Conservation (phyloP, 2,888 invertebrate genomes). For the Clivina fossor region DNA sequence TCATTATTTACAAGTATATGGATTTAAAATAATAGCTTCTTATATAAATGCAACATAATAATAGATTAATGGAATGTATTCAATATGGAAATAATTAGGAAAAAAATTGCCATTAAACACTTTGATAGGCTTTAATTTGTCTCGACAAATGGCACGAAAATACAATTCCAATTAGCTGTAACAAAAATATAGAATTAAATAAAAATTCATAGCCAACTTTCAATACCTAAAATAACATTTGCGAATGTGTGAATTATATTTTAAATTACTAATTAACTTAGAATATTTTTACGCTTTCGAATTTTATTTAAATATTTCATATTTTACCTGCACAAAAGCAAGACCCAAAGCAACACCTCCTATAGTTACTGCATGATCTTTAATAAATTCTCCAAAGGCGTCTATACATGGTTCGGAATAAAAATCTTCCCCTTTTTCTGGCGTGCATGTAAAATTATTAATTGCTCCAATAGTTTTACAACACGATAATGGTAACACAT, state of each 20-base stretch:
- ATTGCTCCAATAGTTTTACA: slow-evolving; percentile 61
- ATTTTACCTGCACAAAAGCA: slow-evolving; percentile 78
- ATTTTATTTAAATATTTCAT: slow-evolving; percentile 17
- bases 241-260: too few relatives aligned
- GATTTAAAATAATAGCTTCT: too few relatives aligned
- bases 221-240: too few relatives aligned
- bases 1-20: too few relatives aligned
- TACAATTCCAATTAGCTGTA: slow-evolving; percentile 81
- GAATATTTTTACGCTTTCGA: slow-evolving; percentile 3
- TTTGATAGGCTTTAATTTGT: slow-evolving; percentile 86
- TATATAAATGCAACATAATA: too few relatives aligned
- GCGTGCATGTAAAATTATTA: slow-evolving; percentile 51
- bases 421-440: slow-evolving; percentile 49
- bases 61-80: too few relatives aligned
- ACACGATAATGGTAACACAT: slow-evolving; percentile 64
- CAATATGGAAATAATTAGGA: too few relatives aligned
- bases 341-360: slow-evolving; percentile 82
- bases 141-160: slow-evolving; percentile 91
- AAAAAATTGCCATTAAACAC: slow-evolving; percentile 47
- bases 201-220: too few relatives aligned
- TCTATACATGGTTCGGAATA: slow-evolving; percentile 65
- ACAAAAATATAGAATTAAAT: slow-evolving; percentile 45
- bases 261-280: too few relatives aligned
- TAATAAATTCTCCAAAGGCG: slow-evolving; percentile 64
- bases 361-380: slow-evolving; percentile 71